Evolutionary conservation across 2,113 vertebrate species (phyloP), one percentile per base, ranked within the genome.

Genomic region (Dicrurus megarhynchus): DNA sequence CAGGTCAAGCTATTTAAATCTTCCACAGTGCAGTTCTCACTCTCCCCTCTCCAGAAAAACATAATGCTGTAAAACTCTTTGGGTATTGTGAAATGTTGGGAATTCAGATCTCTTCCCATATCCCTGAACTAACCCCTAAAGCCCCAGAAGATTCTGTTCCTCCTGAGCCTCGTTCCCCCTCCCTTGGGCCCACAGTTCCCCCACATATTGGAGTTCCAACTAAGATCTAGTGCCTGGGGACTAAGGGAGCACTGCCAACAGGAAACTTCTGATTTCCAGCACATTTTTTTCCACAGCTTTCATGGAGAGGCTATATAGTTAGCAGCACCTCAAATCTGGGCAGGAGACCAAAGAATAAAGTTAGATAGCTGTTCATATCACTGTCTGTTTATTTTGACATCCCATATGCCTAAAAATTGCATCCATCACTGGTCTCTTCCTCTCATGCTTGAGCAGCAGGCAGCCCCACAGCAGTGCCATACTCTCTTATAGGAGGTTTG

Each of bases 91-190:
- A 85, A 83, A 64, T 14, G 5, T 19, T 55, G 27, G 22, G 15
- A 90, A 52, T 63, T 68, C 44, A 39, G 13, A 67, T 42, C 21
- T 84, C 41, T 77, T 87, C 23, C 13, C 24, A 6, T 17, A 63
- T 35, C 13, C 42, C 46, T 77, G 22, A 76, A 56, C 14, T 68
- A 71, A 67, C 11, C 6, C 27, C 26, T 80, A 0, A 2, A 64
- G 24, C 27, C 24, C 18, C 69, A 70, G 22, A 8, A 70, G 78
- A 84, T 63, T 22, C 28, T 46, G 32, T 55, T 89, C 32, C 26
- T 70, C 20, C 19, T 12, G 33, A 81, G 27, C 37, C n/a, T 78
- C 0, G 0, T 50, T 69, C 9, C 7, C 8, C 16, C 3, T 85
- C 35, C 23, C 21, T 28, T 46, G 18, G 42, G 2, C 33, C 32